Evolutionary conservation across 2,797 vertebrate genomes (phyloP).

Genomic region (Aphelocoma californica): DNA sequence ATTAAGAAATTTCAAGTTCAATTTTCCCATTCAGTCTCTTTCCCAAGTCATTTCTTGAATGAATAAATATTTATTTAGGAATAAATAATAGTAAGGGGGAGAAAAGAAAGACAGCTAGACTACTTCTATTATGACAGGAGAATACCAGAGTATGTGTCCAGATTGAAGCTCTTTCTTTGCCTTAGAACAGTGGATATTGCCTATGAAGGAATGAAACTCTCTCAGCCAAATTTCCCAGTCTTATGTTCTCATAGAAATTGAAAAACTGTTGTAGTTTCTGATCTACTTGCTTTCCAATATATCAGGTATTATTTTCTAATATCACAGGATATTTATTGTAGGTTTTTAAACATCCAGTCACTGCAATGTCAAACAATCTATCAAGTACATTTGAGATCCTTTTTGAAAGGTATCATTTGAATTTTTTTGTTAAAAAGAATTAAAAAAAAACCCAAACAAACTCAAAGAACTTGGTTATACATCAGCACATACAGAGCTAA

Average conservation of each 20-base stretch:
- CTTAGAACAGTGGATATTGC: background rate
- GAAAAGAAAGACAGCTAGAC: background rate
- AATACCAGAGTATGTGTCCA: background rate
- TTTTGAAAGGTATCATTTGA: background rate
- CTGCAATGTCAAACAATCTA: background rate
- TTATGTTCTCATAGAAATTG: background rate
- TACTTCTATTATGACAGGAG: background rate
- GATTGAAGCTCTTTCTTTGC: background rate
- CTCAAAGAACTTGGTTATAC: background rate
- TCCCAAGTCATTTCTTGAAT: background rate
- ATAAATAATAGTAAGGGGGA: background rate
- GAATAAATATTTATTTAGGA: background rate
- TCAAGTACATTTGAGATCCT: background rate
- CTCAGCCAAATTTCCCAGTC: background rate
- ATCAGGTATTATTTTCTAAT: background rate
- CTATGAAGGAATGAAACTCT: background rate
- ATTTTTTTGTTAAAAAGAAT: background rate
- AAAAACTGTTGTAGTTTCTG: background rate
- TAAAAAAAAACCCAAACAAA: fast-evolving
- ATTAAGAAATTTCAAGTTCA: background rate
- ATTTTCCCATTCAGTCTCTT: background rate
- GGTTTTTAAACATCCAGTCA: background rate
- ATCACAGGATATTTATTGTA: background rate
- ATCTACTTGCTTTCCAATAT: background rate
- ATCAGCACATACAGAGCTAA: background rate